These are phyloP conservation scores for Aeoliscus strigatus DNA, from an alignment of 2,797 vertebrate genomes.

Conservation along the genomic window DNA sequence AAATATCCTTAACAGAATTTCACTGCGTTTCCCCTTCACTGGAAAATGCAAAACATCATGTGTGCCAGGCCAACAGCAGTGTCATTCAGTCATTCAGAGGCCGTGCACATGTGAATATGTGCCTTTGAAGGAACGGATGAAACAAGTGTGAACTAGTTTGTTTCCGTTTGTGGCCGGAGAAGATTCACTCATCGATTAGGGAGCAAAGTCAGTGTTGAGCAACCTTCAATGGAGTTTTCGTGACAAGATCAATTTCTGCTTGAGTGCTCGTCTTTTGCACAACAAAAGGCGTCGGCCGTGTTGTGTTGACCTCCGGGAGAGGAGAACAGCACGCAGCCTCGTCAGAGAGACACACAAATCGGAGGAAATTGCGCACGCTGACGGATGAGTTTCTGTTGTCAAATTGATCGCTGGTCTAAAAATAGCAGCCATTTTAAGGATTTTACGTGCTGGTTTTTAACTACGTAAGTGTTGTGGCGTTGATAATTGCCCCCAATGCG, in stretches of 20 bases:
- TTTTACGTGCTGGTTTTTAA: constrained; percentile 3
- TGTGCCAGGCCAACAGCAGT: too few relatives aligned
- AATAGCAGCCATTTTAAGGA: constrained; percentile 5
- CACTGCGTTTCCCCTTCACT: too few relatives aligned
- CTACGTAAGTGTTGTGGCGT: constrained; percentile 8
- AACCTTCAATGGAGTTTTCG: constrained; percentile 42
- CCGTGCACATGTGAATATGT: neutral
- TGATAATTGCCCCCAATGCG: constrained; percentile 6
- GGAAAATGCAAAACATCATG: too few relatives aligned
- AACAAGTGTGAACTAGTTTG: too few relatives aligned
- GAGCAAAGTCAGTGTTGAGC: constrained; percentile 19
- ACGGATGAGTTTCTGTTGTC: neutral
- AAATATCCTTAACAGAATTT: too few relatives aligned
- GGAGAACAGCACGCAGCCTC: constrained; percentile 12
- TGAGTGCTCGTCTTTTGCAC: constrained; percentile 25
- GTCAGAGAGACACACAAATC: constrained; percentile 26
- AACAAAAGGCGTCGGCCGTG: constrained; percentile 34
- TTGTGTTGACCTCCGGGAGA: constrained; percentile 21
- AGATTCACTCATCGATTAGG: constrained; percentile 48
- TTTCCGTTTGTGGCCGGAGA: constrained; percentile 22
- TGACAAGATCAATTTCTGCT: constrained; percentile 50
- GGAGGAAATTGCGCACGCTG: constrained; percentile 9
- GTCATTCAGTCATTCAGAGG: too few relatives aligned
- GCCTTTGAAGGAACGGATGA: neutral
- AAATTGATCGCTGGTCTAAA: neutral